These are phyloP conservation scores for Ictidomys tridecemlineatus DNA, from an alignment of 2,113 vertebrate genomes.

Conservation along the genomic window DNA sequence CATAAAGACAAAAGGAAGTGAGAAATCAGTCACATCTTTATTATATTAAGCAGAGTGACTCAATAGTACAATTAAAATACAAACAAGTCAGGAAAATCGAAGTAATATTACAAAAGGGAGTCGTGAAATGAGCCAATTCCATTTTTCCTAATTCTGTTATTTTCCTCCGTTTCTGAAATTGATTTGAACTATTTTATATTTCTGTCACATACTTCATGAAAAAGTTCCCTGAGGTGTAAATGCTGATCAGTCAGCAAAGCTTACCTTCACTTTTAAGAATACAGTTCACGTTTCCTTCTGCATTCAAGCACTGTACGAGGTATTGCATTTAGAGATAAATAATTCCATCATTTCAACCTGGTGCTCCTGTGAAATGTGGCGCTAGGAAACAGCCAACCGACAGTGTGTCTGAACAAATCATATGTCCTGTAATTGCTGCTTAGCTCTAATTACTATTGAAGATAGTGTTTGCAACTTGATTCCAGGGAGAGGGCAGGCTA, in stretches of 20 bases:
- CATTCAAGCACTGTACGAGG: slow-evolving; percentile 52
- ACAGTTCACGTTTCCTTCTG: slow-evolving; percentile 64
- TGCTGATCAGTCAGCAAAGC: slow-evolving; percentile 43
- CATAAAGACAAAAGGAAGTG: slow-evolving; percentile 35
- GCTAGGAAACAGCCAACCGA: slow-evolving; percentile 80
- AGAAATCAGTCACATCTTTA: neutral
- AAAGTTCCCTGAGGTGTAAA: slow-evolving; percentile 60
- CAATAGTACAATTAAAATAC: neutral
- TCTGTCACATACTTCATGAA: slow-evolving; percentile 43
- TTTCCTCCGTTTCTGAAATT: slow-evolving; percentile 34
- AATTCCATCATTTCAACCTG: slow-evolving; percentile 83
- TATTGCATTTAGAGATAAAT: slow-evolving; percentile 77
- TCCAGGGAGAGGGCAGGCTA: slow-evolving; percentile 79
- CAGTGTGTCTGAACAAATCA: slow-evolving; percentile 84
- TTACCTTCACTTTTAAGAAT: slow-evolving; percentile 82
- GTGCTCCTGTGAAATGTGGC: slow-evolving; percentile 75
- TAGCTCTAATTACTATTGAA: slow-evolving; percentile 86
- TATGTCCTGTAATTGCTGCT: slow-evolving; percentile 82
- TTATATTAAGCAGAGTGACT: neutral
- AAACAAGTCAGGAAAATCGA: slow-evolving; percentile 42
- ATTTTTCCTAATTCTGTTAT: neutral
- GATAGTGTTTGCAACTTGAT: slow-evolving; percentile 85
- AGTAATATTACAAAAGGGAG: neutral
- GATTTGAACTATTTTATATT: slow-evolving; percentile 56
- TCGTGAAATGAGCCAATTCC: slow-evolving; percentile 55